phyloP scores from a whole-genome alignment of 1,140 invertebrate genomes.

The Drosophila nasuta region DNA sequence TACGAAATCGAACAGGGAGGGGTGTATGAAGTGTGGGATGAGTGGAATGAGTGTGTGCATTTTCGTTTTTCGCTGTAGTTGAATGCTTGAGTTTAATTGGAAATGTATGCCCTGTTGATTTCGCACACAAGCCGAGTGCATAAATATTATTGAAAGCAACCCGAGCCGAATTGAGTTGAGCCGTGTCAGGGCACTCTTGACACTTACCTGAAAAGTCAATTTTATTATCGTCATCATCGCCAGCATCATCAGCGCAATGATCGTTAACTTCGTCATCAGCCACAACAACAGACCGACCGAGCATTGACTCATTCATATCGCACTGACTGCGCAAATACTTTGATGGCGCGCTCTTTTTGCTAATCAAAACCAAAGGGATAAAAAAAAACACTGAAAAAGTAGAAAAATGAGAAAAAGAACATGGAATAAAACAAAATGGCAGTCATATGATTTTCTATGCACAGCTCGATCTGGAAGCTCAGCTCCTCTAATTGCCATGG shows the following conservation, averaged over 20 bases:
- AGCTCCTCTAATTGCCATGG: conserved; percentile 72
- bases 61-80: conserved; percentile 58
- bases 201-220: conserved; percentile 63
- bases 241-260: conserved; percentile 24
- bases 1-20: neutral
- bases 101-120: conserved; percentile 78
- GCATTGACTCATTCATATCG: conserved; percentile 41
- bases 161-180: conserved; percentile 52
- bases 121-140: conserved; percentile 69
- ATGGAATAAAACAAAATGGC: conserved; percentile 17
- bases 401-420: neutral
- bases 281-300: conserved; percentile 18
- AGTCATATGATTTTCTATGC: conserved; percentile 40
- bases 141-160: conserved; percentile 78
- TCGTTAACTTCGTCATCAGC: conserved; percentile 7
- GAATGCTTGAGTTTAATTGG: conserved; percentile 82
- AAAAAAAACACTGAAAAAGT: conserved; percentile 43
- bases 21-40: conserved; percentile 1
- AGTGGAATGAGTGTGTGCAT: conserved; percentile 29
- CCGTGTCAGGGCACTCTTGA: conserved; percentile 62
- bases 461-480: conserved; percentile 6
- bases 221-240: conserved; percentile 26
- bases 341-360: conserved; percentile 30
- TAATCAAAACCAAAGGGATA: conserved; percentile 48
- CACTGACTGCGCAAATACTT: conserved; percentile 52